phyloP scores from a whole-genome alignment of 2,113 vertebrate genomes.

The Morone saxatilis region DNA sequence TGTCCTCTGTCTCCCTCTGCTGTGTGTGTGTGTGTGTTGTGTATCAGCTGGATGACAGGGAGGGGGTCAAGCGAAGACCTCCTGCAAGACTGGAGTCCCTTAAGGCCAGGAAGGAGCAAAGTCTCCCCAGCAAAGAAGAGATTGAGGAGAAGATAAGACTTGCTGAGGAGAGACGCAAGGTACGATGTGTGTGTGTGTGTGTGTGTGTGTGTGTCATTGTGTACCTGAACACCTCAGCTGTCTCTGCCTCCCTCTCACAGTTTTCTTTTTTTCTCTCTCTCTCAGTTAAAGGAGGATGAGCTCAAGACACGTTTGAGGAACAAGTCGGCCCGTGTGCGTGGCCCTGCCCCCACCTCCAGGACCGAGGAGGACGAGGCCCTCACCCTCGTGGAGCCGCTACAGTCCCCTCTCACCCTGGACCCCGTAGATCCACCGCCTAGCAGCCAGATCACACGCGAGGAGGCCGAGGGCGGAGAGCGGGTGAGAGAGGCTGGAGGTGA shows the following conservation, averaged over 20 bases:
- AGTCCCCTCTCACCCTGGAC: background rate
- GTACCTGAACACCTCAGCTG: background rate
- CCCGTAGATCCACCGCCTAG: background rate
- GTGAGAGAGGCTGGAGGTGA: constrained; percentile 12
- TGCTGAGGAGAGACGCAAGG: constrained; percentile 83
- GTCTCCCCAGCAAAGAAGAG: constrained; percentile 79
- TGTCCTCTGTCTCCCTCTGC: constrained; percentile 34
- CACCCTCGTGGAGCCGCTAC: constrained; percentile 16
- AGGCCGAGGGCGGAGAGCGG: constrained; percentile 11
- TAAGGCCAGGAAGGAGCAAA: constrained; percentile 72
- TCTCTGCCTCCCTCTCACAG: background rate
- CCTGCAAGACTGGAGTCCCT: constrained; percentile 88
- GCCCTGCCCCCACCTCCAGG: background rate
- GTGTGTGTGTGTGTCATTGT: background rate
- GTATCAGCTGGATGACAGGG: constrained; percentile 71
- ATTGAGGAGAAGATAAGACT: constrained; percentile 84
- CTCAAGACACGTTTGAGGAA: constrained; percentile 77
- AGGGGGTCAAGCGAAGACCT: constrained; percentile 72
- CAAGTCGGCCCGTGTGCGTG: constrained; percentile 74
- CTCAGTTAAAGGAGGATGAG: constrained; percentile 84
- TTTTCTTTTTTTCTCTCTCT: background rate
- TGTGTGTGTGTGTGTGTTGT: constrained; percentile 7
- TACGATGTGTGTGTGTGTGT: constrained; percentile 31
- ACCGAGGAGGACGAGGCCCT: constrained; percentile 1
- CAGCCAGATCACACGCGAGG: constrained; percentile 11